Percentiles rank a stretch among this genome's conserved stretches.
These are phyloP conservation scores for Chesias legatella DNA, from an alignment of 2,888 invertebrate genomes.

Conservation along the genomic window DNA sequence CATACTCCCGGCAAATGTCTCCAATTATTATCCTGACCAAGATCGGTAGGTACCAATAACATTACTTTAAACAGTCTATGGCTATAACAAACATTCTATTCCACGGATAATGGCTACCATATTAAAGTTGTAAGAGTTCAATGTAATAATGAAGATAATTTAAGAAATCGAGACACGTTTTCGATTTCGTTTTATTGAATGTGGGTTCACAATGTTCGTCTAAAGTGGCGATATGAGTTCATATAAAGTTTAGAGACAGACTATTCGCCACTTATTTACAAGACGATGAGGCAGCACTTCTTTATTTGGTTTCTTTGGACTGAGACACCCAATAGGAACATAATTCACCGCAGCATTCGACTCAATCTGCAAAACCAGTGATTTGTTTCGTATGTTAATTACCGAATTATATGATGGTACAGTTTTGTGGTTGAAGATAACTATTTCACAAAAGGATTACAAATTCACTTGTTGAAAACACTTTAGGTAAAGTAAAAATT, in stretches of 20 bases:
- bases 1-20: no score
- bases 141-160: slow-evolving; percentile 31
- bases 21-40: no score
- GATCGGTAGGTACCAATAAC: not conserved
- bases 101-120: slow-evolving; percentile 8
- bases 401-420: no score
- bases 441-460: no score
- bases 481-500: no score
- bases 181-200: slow-evolving; percentile 55
- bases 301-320: slow-evolving; percentile 55
- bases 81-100: slow-evolving; percentile 3
- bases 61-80: slow-evolving; percentile 1
- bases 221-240: slow-evolving; percentile 47
- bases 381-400: no score
- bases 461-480: no score
- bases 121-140: slow-evolving; percentile 22
- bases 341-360: slow-evolving; percentile 33
- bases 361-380: no score
- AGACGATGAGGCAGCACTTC: slow-evolving; percentile 58
- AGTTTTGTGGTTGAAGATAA: no score
- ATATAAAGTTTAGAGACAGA: slow-evolving; percentile 47
- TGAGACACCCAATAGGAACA: slow-evolving; percentile 33
- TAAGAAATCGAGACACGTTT: slow-evolving; percentile 40
- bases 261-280: slow-evolving; percentile 55
- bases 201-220: slow-evolving; percentile 37